A percentile compares a stretch with the other conserved stretches of the same genome.
Evolutionary conservation across 2,888 invertebrate species (phyloP).

Genomic region (Pegoplata infirma): DNA sequence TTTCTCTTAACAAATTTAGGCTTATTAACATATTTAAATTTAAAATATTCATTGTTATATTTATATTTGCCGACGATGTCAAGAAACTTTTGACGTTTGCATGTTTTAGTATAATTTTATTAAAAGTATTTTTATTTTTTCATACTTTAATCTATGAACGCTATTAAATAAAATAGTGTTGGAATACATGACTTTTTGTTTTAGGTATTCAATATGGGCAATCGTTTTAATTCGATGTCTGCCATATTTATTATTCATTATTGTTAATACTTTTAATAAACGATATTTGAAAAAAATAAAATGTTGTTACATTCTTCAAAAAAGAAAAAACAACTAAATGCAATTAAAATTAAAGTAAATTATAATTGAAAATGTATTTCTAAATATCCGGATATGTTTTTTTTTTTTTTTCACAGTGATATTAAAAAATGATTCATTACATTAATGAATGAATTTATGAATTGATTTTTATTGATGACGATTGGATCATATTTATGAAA

Average conservation of each 20-base stretch:
- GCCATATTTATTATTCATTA: neutral
- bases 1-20: neutral
- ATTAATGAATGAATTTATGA: no score
- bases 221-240: neutral
- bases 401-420: no score
- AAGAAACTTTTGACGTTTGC: slow-evolving; percentile 31
- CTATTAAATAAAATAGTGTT: neutral
- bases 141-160: neutral
- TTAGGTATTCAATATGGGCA: neutral
- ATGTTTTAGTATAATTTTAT: neutral
- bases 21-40: neutral
- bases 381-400: no score
- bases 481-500: no score
- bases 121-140: neutral
- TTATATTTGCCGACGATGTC: slow-evolving; percentile 11
- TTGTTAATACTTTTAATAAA: no score
- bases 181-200: neutral
- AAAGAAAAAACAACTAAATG: no score
- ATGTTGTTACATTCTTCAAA: no score
- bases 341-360: no score
- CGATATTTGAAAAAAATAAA: no score
- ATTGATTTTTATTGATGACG: no score
- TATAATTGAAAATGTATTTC: no score
- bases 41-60: neutral
- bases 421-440: no score